These are phyloP conservation scores for Volucella zonaria DNA, from an alignment of 2,888 invertebrate genomes.

Conservation along the genomic window DNA sequence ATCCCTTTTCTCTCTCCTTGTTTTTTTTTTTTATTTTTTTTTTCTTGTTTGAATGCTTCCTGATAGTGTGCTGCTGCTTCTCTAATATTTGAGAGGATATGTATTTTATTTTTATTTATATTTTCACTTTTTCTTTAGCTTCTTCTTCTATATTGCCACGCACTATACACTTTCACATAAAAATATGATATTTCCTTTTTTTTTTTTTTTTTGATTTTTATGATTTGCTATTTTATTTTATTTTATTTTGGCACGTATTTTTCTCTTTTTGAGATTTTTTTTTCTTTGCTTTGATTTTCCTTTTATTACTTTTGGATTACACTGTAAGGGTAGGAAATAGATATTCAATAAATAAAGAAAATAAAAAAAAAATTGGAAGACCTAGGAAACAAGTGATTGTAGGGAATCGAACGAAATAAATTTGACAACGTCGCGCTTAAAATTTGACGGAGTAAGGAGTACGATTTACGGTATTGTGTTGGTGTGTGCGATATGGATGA, in stretches of 20 bases:
- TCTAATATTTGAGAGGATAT: slow-evolving; percentile 49
- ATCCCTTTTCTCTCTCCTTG: slow-evolving; percentile 53
- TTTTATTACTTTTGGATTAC: slow-evolving; percentile 66
- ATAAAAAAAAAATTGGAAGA: slow-evolving; percentile 45
- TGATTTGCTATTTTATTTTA: slow-evolving; percentile 30
- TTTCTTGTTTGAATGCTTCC: neutral
- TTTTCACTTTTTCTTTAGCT: slow-evolving; percentile 56
- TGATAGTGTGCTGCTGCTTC: slow-evolving; percentile 13
- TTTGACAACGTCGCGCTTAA: slow-evolving; percentile 64
- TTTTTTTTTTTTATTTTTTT: slow-evolving; percentile 42
- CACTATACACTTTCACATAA: slow-evolving; percentile 72
- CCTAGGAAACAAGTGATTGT: slow-evolving; percentile 65
- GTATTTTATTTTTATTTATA: slow-evolving; percentile 46
- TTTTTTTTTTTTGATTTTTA: slow-evolving; percentile 22
- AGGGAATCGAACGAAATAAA: slow-evolving; percentile 59
- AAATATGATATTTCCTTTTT: slow-evolving; percentile 72
- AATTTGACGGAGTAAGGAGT: no score
- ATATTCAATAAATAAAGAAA: slow-evolving; percentile 42
- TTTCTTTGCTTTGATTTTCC: slow-evolving; percentile 49
- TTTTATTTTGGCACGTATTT: slow-evolving; percentile 67
- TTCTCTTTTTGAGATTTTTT: slow-evolving; percentile 48
- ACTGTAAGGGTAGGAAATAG: slow-evolving; percentile 51
- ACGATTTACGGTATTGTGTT: slow-evolving; percentile 35
- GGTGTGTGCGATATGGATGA: slow-evolving; percentile 14
- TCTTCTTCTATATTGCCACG: slow-evolving; percentile 60